Evolutionary conservation across 2,797 vertebrate genomes (phyloP).

Genomic region (Staurois parvus): DNA sequence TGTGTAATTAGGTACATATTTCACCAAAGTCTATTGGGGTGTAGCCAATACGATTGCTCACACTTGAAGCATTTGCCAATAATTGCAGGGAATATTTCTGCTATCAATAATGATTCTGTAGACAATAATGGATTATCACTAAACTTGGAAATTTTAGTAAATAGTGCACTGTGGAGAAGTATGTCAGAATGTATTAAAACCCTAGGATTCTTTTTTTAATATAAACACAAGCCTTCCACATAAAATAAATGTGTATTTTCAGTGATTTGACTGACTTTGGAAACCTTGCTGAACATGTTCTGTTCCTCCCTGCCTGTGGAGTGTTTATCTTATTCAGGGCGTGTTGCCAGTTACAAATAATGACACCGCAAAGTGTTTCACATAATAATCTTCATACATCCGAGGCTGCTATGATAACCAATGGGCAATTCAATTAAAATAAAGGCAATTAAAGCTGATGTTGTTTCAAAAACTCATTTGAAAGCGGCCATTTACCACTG

Average conservation of each 20-base stretch:
- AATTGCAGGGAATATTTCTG: no score
- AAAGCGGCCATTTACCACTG: conserved; percentile 60
- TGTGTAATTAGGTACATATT: no score
- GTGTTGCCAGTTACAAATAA: conserved; percentile 57
- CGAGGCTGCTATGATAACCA: conserved; percentile 60
- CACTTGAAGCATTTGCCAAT: background rate
- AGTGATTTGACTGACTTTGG: conserved; percentile 25
- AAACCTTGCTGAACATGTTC: conserved; percentile 39
- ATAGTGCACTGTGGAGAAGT: background rate
- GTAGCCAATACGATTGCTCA: background rate
- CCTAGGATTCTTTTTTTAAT: background rate
- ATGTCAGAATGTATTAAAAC: background rate
- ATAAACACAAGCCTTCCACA: background rate
- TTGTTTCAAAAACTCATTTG: conserved; percentile 59
- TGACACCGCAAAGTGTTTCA: conserved; percentile 60
- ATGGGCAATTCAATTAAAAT: conserved; percentile 63
- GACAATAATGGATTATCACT: background rate
- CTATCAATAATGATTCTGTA: background rate
- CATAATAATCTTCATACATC: conserved; percentile 60
- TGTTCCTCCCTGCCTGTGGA: conserved; percentile 39
- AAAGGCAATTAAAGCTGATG: conserved; percentile 62
- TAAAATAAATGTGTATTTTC: conserved; percentile 3
- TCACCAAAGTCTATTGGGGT: no score
- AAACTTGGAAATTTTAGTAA: background rate
- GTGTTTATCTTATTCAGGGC: conserved; percentile 57